phyloP scores from a whole-genome alignment of 2,888 invertebrate genomes.

The Scrobipalpa costella region DNA sequence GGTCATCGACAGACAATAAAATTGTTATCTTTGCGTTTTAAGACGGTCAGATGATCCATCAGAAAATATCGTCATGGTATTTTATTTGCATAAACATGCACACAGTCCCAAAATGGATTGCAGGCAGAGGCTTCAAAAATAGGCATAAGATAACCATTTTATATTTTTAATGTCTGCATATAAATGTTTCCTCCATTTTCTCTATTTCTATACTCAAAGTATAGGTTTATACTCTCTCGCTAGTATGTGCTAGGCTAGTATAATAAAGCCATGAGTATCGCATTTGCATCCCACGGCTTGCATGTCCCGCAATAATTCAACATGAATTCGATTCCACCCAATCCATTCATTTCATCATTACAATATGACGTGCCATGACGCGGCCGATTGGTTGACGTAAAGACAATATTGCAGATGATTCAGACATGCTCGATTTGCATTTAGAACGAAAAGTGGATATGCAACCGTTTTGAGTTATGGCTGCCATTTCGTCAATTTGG shows the following conservation, averaged over 20 bases:
- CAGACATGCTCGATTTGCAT: slow-evolving; percentile 46
- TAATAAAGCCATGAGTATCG: neutral
- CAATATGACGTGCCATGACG: slow-evolving; percentile 35
- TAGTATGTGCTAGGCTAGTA: neutral
- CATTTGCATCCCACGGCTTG: slow-evolving; percentile 3
- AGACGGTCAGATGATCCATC: neutral
- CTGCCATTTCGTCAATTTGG: slow-evolving; percentile 4
- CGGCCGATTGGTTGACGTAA: slow-evolving; percentile 35
- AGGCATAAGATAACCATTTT: too few species aligned
- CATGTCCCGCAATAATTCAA: slow-evolving; percentile 18
- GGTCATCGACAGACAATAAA: slow-evolving; percentile 3
- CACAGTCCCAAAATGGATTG: too few species aligned
- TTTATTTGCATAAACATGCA: neutral
- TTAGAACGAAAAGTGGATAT: slow-evolving; percentile 48
- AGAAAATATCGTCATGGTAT: neutral
- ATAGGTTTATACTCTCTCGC: neutral
- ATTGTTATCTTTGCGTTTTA: neutral
- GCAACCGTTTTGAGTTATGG: slow-evolving; percentile 26
- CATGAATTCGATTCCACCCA: slow-evolving; percentile 26
- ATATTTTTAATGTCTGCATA: too few species aligned
- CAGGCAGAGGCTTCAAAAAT: too few species aligned
- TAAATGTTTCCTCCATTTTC: too few species aligned
- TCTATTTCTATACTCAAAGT: too few species aligned
- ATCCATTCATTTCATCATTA: slow-evolving; percentile 26
- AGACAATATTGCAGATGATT: slow-evolving; percentile 30